Evolutionary conservation across 1,140 invertebrate species (phyloP), one percentile per base, ranked within the genome.

Genomic region (Pseudachorutes palmiensis): DNA sequence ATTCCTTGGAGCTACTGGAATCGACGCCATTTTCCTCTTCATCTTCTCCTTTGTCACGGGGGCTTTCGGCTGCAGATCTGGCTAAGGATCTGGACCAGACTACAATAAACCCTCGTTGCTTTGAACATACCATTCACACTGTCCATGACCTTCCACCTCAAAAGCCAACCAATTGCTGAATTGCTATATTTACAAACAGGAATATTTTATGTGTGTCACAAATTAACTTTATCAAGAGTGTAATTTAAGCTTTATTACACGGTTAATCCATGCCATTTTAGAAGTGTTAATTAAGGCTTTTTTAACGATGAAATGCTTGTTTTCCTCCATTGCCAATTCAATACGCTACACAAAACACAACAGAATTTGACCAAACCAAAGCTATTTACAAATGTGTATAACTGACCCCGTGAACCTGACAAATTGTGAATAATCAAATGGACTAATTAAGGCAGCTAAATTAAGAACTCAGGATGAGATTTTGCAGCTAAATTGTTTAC

Each of bases 1-100:
- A n/a, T 70, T 67, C 41, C 28, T 70, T 2, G 62, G 2, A 26
- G 69, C 41, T 2, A 29, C n/a, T 1, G 51, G 51, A 1, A 28
- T 55, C 5, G 69, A 70, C 30, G 45, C 33, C 14, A n/a, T 66
- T 28, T 66, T 69, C 26, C 31, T 69, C 30, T 45, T 69, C 19
- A 60, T 66, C n/a, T 33, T 65, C 22, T 29, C 45, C 26, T 65
- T 55, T 30, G 63, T 69, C 12, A 51, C 62, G 19, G 67, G 62
- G 48, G 67, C 67, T 16, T 69, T 69, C 29, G 36, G 60, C 30
- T 45, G 57, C 45, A 59, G 48, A 45, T 55, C 51, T 5, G 3
- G 26, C 24, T 28, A 49, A 64, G 5, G 19, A 29, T 12, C 41
- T 12, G 9, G 9, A 55, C 5, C 14, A 55, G 22, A 19, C 5